phyloP scores from a whole-genome alignment of 1,140 invertebrate genomes.

The Bactericera cockerelli region DNA sequence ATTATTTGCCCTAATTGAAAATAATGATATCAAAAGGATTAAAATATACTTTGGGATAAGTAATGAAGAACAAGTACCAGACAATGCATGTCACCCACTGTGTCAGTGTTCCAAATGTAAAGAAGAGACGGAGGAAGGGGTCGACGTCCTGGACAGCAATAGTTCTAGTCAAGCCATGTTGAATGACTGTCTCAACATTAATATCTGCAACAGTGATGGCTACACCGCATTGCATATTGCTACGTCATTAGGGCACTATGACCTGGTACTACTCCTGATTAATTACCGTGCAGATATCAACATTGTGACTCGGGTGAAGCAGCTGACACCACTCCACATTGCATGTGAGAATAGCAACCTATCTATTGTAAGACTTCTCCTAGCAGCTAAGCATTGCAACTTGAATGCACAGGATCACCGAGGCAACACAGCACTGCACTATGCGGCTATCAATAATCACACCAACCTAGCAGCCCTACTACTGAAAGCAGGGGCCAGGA shows the following conservation, averaged over 20 bases:
- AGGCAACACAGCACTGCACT: slow-evolving; percentile 53
- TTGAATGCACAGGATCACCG: slow-evolving; percentile 43
- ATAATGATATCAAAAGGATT: slow-evolving; percentile 55
- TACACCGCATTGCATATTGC: slow-evolving; percentile 38
- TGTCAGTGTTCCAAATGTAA: slow-evolving; percentile 43
- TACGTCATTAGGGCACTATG: slow-evolving; percentile 31
- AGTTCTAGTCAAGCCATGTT: neutral
- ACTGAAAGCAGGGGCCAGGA: slow-evolving; percentile 39
- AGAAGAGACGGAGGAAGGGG: slow-evolving; percentile 16
- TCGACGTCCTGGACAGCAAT: no score
- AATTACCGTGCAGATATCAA: slow-evolving; percentile 37
- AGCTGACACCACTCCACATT: slow-evolving; percentile 37
- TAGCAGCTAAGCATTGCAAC: slow-evolving; percentile 40
- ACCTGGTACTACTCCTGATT: slow-evolving; percentile 34
- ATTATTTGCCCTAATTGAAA: slow-evolving; percentile 49
- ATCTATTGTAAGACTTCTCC: slow-evolving; percentile 33
- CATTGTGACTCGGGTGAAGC: slow-evolving; percentile 31
- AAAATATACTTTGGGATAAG: slow-evolving; percentile 53
- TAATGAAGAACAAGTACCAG: slow-evolving; percentile 23
- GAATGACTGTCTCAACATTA: slow-evolving; percentile 25
- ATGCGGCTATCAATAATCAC: slow-evolving; percentile 41
- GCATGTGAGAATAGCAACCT: slow-evolving; percentile 34
- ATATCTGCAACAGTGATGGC: slow-evolving; percentile 29
- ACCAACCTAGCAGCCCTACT: slow-evolving; percentile 40
- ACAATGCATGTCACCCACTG: slow-evolving; percentile 47